Percentiles rank a stretch among this genome's conserved stretches.
Conservation (phyloP, 2,888 invertebrate species). For the Tanaodytes sp. region DNA sequence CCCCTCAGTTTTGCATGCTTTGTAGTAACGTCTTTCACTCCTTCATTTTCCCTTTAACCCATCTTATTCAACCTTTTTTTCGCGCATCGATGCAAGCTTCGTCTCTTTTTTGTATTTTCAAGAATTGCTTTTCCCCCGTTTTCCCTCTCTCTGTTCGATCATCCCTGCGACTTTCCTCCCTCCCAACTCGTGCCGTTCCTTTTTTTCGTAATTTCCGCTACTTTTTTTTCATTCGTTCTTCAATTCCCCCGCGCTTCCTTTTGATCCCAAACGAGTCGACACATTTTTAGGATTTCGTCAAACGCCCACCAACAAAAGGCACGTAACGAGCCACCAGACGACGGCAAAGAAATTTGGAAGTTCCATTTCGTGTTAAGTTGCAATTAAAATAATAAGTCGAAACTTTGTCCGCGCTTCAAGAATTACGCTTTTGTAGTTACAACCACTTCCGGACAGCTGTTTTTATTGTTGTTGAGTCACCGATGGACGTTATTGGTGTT, state of each 20-base stretch:
- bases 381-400: constrained; percentile 42
- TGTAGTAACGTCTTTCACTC: constrained; percentile 42
- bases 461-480: constrained; percentile 76
- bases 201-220: not conserved
- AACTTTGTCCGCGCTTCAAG: constrained; percentile 19
- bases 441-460: constrained; percentile 16
- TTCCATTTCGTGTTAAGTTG: constrained; percentile 31
- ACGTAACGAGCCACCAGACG: constrained; percentile 29
- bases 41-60: constrained; percentile 44
- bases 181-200: not conserved
- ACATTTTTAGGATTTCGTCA: constrained; percentile 37
- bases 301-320: constrained; percentile 33
- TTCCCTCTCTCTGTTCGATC: no score
- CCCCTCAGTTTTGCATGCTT: constrained; percentile 46
- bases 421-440: constrained; percentile 22
- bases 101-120: constrained; percentile 21
- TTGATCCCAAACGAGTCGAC: constrained; percentile 33
- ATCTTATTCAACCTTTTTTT: constrained; percentile 37
- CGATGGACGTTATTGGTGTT: no score
- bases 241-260: constrained; percentile 2
- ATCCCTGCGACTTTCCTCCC: no score
- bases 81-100: constrained; percentile 28
- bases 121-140: constrained; percentile 10
- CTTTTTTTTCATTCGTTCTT: constrained; percentile 10
- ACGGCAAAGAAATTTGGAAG: constrained; percentile 33